Conservation (phyloP, 2,113 vertebrate species). For the Bubo scandiacus region DNA sequence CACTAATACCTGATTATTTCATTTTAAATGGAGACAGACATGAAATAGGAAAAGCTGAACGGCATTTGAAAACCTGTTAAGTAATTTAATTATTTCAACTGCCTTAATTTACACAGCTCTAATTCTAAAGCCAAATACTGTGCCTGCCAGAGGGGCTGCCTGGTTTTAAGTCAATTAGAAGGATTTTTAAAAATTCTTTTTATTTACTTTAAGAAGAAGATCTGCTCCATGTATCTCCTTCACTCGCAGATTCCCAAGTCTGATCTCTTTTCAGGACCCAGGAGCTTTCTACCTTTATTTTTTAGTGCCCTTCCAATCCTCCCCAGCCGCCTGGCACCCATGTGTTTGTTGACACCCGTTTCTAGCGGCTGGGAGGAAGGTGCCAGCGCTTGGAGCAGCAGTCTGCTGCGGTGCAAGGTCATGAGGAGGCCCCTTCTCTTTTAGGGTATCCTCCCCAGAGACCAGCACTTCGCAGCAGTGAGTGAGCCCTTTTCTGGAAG, state of each 20-base stretch:
- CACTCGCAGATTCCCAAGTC: background rate
- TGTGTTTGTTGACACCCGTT: background rate
- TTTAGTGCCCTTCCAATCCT: background rate
- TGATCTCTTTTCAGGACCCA: background rate
- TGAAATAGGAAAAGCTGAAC: background rate
- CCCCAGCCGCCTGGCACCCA: background rate
- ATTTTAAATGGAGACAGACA: background rate
- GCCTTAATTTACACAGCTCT: slow-evolving; percentile 22
- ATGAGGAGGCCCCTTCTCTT: background rate
- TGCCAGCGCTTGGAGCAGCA: background rate
- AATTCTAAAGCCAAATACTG: background rate
- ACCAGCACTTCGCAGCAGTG: background rate
- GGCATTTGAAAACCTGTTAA: background rate
- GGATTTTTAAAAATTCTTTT: background rate
- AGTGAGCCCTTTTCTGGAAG: background rate
- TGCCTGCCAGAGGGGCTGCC: background rate
- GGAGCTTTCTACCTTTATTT: background rate
- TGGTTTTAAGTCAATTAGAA: slow-evolving; percentile 4
- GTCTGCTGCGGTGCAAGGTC: background rate
- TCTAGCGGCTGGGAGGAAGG: background rate
- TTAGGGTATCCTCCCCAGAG: background rate
- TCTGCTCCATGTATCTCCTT: background rate
- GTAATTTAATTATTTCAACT: slow-evolving; percentile 47
- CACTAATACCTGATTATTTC: background rate
- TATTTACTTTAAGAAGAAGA: slow-evolving; percentile 1